Evolutionary conservation across 2,888 invertebrate species (phyloP).

Genomic region (Balanococcus diminutus): DNA sequence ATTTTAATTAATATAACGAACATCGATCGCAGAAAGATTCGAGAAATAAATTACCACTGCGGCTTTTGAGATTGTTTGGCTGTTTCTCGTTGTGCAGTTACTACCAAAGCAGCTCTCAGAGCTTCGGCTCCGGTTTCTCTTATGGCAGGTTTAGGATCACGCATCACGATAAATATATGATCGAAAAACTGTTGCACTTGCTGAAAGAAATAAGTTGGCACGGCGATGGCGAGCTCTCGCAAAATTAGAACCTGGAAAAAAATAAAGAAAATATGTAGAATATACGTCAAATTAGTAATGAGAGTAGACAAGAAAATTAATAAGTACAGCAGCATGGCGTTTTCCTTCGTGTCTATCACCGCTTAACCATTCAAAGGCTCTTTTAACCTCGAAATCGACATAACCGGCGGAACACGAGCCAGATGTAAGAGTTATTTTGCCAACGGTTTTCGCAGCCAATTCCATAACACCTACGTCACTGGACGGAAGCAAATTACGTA

Average conservation of each 20-base stretch:
- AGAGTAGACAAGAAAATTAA: no score
- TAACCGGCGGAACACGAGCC: constrained; percentile 95
- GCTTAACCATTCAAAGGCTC: constrained; percentile 93
- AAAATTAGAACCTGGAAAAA: constrained; percentile 74
- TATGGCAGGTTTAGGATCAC: constrained; percentile 88
- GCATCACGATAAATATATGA: constrained; percentile 86
- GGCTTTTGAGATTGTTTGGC: constrained; percentile 88
- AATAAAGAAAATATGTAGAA: neutral
- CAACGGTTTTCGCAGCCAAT: constrained; percentile 92
- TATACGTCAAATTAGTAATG: neutral
- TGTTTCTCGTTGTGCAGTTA: constrained; percentile 95
- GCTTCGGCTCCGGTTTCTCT: constrained; percentile 93
- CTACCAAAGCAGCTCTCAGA: constrained; percentile 89
- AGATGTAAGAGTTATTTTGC: constrained; percentile 86
- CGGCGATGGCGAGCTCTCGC: constrained; percentile 90
- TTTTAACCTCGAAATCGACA: constrained; percentile 96
- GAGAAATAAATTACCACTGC: constrained; percentile 69
- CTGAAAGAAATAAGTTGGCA: constrained; percentile 97
- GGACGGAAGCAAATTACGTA: constrained; percentile 87
- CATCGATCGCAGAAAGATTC: neutral
- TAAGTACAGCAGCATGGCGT: constrained; percentile 88
- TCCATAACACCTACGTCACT: constrained; percentile 94
- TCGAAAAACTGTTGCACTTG: constrained; percentile 93
- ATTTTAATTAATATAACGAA: neutral
- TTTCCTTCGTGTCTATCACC: constrained; percentile 90